Evolutionary conservation across 2,888 invertebrate genomes (phyloP).

Genomic region (Coremacera marginata): DNA sequence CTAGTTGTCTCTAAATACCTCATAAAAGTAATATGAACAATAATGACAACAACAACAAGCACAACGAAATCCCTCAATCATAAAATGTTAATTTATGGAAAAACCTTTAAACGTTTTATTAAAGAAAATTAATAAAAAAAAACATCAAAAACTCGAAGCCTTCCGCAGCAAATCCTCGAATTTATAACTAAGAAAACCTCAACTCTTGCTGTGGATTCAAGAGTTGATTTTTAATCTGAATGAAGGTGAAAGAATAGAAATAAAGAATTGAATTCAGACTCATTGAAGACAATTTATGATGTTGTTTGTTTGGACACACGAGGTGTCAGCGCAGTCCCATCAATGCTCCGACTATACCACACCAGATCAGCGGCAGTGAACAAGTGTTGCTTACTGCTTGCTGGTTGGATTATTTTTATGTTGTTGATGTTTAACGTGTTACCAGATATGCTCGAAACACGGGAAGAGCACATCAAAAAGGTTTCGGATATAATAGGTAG

Average conservation of each 20-base stretch:
- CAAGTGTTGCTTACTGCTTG: constrained; percentile 2
- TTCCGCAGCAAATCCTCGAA: constrained; percentile 24
- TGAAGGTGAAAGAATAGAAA: not conserved
- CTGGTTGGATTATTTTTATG: not conserved
- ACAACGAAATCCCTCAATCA: constrained; percentile 4
- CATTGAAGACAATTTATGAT: constrained; percentile 27
- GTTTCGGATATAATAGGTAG: not conserved
- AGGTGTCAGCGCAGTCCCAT: constrained; percentile 22
- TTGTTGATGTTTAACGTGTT: not conserved
- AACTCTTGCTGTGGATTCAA: not conserved
- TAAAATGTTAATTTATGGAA: constrained; percentile 25
- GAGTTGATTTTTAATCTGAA: not conserved
- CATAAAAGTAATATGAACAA: constrained; percentile 12
- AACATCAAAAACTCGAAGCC: not conserved
- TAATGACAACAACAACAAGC: not conserved
- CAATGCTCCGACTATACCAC: not conserved
- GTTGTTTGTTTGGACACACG: constrained; percentile 26
- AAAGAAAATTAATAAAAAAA: not conserved
- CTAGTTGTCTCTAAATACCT: constrained; percentile 9
- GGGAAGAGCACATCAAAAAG: not conserved
- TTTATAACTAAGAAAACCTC: constrained; percentile 13
- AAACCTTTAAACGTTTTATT: constrained; percentile 25
- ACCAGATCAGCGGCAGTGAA: not conserved
- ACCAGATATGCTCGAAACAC: not conserved
- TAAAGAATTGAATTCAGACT: not conserved